These are phyloP conservation scores for Triplophysa tibetana DNA, from an alignment of 2,113 vertebrate genomes.

Conservation along the genomic window DNA sequence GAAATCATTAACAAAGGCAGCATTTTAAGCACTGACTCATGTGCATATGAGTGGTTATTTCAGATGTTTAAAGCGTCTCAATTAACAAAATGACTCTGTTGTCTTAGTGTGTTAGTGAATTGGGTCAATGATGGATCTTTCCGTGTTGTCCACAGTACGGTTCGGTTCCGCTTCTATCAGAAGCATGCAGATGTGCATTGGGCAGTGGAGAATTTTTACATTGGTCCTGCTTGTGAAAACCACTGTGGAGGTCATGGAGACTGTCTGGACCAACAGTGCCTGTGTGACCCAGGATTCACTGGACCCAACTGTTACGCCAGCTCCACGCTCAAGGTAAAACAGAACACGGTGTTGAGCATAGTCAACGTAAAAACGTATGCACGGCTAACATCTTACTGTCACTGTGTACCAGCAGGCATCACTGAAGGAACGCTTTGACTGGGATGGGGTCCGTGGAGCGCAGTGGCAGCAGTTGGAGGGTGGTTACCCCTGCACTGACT, in stretches of 20 bases:
- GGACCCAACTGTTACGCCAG: constrained; percentile 91
- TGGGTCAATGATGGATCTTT: neutral
- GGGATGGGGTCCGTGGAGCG: constrained; percentile 85
- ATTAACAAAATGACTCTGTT: too few species aligned
- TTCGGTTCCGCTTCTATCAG: constrained; percentile 97
- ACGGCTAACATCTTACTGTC: neutral
- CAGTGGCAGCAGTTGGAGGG: constrained; percentile 95
- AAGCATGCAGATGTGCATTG: constrained; percentile 92
- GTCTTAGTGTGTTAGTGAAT: too few species aligned
- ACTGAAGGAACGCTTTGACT: constrained; percentile 97
- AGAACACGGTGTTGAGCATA: neutral
- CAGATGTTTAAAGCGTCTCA: too few species aligned
- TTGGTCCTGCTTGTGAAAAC: constrained; percentile 89
- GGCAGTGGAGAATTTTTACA: constrained; percentile 97
- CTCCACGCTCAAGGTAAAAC: constrained; percentile 83
- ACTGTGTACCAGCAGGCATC: constrained; percentile 76
- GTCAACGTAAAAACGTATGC: neutral
- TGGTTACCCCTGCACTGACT: constrained; percentile 88
- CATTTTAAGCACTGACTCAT: too few species aligned
- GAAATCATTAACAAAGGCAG: too few species aligned
- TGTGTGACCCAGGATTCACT: constrained; percentile 92
- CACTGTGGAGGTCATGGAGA: constrained; percentile 95
- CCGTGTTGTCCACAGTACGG: constrained; percentile 72
- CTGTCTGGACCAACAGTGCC: constrained; percentile 90
- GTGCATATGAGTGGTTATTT: too few species aligned